These are phyloP conservation scores for Bedellia somnulentella DNA, from an alignment of 2,888 invertebrate species.

Conservation along the genomic window DNA sequence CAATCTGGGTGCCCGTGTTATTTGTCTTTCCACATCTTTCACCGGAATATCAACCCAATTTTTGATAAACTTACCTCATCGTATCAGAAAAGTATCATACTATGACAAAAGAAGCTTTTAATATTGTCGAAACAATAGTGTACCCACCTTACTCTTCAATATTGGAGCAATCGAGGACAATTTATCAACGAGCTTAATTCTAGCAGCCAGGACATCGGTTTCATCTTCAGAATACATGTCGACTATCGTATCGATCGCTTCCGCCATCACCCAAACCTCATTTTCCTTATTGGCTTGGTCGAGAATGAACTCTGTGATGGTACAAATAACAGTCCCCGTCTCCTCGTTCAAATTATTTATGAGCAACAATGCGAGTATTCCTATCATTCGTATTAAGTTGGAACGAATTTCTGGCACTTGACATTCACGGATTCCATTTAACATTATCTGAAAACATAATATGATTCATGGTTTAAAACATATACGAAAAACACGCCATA, in stretches of 20 bases:
- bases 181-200: slow-evolving; percentile 66
- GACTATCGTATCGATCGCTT: slow-evolving; percentile 73
- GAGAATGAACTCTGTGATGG: slow-evolving; percentile 63
- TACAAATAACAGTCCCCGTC: slow-evolving; percentile 31
- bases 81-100: too few species aligned
- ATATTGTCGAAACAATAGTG: too few species aligned
- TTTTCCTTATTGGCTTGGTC: slow-evolving; percentile 63
- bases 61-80: too few species aligned
- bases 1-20: too few species aligned
- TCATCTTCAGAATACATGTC: slow-evolving; percentile 79
- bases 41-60: too few species aligned
- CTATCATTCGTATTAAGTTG: slow-evolving; percentile 62
- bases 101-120: too few species aligned
- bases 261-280: slow-evolving; percentile 73
- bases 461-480: slow-evolving; percentile 3
- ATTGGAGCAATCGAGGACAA: slow-evolving; percentile 58
- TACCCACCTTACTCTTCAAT: slow-evolving; percentile 69
- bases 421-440: slow-evolving; percentile 54
- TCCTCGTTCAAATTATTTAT: slow-evolving; percentile 34
- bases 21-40: too few species aligned
- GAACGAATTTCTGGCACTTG: slow-evolving; percentile 57
- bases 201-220: slow-evolving; percentile 65
- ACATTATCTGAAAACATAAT: slow-evolving; percentile 39
- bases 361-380: slow-evolving; percentile 53
- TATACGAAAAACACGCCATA: too few species aligned